Conservation (phyloP, 2,888 invertebrate species). For the Busseola fusca region DNA sequence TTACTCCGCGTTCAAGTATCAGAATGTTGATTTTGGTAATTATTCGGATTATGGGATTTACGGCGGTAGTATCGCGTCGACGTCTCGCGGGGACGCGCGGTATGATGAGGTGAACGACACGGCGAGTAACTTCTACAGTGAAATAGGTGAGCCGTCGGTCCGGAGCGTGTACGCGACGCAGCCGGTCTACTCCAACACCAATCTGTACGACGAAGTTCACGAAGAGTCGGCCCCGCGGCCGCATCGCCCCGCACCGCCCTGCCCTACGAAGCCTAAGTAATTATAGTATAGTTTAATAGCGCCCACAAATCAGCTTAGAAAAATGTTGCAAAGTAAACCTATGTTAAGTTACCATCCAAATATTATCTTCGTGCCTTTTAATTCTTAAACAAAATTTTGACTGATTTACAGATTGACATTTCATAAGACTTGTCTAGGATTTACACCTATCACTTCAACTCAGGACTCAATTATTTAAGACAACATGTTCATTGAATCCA, state of each 20-base stretch:
- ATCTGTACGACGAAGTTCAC: slow-evolving; percentile 84
- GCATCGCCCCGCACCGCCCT: slow-evolving; percentile 90
- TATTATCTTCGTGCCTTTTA: slow-evolving; percentile 61
- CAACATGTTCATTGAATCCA: too few species aligned
- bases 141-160: slow-evolving; percentile 72
- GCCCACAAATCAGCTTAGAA: slow-evolving; percentile 31
- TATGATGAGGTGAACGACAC: slow-evolving; percentile 84
- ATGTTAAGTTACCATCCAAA: slow-evolving; percentile 61
- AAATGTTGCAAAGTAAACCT: slow-evolving; percentile 28
- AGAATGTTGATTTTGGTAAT: slow-evolving; percentile 76
- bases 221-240: slow-evolving; percentile 84
- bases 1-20: slow-evolving; percentile 82
- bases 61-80: slow-evolving; percentile 64
- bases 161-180: slow-evolving; percentile 62
- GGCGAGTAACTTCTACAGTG: slow-evolving; percentile 81
- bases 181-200: slow-evolving; percentile 70
- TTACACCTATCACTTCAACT: neutral
- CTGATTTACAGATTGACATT: slow-evolving; percentile 63
- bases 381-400: slow-evolving; percentile 49
- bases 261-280: slow-evolving; percentile 81
- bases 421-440: slow-evolving; percentile 46
- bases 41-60: slow-evolving; percentile 68
- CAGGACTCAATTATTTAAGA: too few species aligned
- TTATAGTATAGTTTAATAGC: slow-evolving; percentile 32
- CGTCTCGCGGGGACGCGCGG: slow-evolving; percentile 65